Percentiles rank a stretch among this genome's conserved stretches.
These are phyloP conservation scores for Telmatherina bonti DNA, from an alignment of 2,797 vertebrate genomes.

Conservation along the genomic window DNA sequence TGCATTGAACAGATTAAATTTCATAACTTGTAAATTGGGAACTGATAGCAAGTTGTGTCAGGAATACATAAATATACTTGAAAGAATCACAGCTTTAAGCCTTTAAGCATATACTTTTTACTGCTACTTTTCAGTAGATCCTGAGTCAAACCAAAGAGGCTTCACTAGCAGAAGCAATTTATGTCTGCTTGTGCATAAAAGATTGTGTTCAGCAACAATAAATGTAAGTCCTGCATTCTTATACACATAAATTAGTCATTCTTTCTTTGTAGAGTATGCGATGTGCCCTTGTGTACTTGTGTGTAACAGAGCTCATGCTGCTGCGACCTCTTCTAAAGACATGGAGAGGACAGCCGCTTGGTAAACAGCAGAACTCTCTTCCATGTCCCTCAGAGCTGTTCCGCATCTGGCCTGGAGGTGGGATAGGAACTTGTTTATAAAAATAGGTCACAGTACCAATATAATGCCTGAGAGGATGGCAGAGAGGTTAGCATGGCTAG, in stretches of 20 bases:
- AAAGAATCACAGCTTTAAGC: background rate
- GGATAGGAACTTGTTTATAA: constrained; percentile 67
- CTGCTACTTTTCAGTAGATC: background rate
- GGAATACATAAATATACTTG: constrained; percentile 11
- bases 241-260: background rate
- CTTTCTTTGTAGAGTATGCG: background rate
- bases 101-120: background rate
- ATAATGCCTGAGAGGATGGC: constrained; percentile 65
- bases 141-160: background rate
- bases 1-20: background rate
- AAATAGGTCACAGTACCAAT: constrained; percentile 76
- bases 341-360: constrained; percentile 48
- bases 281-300: constrained; percentile 27
- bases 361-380: constrained; percentile 70
- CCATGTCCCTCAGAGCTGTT: constrained; percentile 62
- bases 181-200: constrained; percentile 1
- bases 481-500: constrained; percentile 57
- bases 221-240: background rate
- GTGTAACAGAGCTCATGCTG: constrained; percentile 29
- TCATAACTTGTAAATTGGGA: constrained; percentile 1
- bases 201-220: background rate
- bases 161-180: background rate
- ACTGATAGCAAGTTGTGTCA: constrained; percentile 2
- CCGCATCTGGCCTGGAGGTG: constrained; percentile 65
- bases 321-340: constrained; percentile 71